Evolutionary conservation across 2,888 invertebrate genomes (phyloP).

Genomic region (Drosophila leonis): DNA sequence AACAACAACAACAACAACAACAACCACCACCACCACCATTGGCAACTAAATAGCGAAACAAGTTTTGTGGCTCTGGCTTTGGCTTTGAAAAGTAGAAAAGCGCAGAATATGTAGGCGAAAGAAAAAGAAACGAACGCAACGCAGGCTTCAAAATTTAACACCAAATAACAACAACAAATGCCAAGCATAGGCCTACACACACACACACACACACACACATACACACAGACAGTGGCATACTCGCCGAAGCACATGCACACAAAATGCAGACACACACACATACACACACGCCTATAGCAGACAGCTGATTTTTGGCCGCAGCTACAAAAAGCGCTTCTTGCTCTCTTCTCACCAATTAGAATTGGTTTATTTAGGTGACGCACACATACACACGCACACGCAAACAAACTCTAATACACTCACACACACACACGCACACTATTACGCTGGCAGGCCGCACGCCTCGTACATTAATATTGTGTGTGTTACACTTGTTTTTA

Average conservation of each 20-base stretch:
- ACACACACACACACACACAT: constrained; percentile 7
- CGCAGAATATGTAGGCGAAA: constrained; percentile 57
- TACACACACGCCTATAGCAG: constrained; percentile 10
- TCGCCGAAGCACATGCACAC: constrained; percentile 5
- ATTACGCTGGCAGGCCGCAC: constrained; percentile 43
- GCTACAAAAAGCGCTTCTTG: constrained; percentile 46
- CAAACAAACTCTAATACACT: constrained; percentile 27
- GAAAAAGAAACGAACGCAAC: constrained; percentile 36
- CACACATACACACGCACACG: constrained; percentile 41
- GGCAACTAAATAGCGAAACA: constrained; percentile 49
- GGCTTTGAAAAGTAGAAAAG: constrained; percentile 66
- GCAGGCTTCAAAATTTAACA: constrained; percentile 51
- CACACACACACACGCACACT: constrained; percentile 24
- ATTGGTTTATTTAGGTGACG: constrained; percentile 67
- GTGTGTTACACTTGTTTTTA: constrained; percentile 70
- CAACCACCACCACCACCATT: constrained; percentile 15
- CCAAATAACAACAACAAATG: constrained; percentile 33
- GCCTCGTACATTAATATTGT: constrained; percentile 54
- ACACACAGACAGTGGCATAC: constrained; percentile 1
- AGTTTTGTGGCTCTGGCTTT: constrained; percentile 72
- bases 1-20: constrained; percentile 9
- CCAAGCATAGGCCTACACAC: constrained; percentile 22
- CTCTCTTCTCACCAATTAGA: constrained; percentile 53
- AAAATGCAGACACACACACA: constrained; percentile 12
- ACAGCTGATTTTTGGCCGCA: constrained; percentile 72